These are phyloP conservation scores for Drepana falcataria DNA, from an alignment of 2,888 invertebrate species.

Conservation along the genomic window DNA sequence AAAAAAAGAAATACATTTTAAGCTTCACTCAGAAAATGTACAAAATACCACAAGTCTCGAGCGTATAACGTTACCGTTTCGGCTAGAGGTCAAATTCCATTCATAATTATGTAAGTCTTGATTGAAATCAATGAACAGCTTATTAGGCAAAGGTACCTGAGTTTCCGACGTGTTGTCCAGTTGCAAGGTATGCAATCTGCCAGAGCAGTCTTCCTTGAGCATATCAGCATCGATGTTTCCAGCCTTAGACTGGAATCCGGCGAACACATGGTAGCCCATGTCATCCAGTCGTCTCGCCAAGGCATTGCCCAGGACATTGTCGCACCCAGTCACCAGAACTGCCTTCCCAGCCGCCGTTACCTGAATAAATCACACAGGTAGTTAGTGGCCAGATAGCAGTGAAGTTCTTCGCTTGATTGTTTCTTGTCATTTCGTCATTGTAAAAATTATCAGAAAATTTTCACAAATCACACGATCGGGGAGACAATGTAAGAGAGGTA, in stretches of 20 bases:
- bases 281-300: conserved; percentile 89
- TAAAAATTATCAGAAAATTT: too few relatives aligned
- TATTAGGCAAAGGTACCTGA: conserved; percentile 55
- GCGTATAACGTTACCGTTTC: too few relatives aligned
- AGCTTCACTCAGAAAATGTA: too few relatives aligned
- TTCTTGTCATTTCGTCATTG: too few relatives aligned
- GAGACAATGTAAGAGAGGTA: too few relatives aligned
- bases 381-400: too few relatives aligned
- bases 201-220: conserved; percentile 88
- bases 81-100: too few relatives aligned
- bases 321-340: conserved; percentile 91
- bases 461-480: too few relatives aligned
- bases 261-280: conserved; percentile 92
- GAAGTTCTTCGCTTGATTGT: too few relatives aligned
- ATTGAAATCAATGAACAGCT: neutral
- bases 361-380: conserved; percentile 56
- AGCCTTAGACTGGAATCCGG: conserved; percentile 85
- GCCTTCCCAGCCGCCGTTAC: conserved; percentile 90
- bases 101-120: too few relatives aligned
- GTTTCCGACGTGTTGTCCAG: conserved; percentile 90
- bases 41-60: too few relatives aligned
- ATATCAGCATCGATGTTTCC: conserved; percentile 85
- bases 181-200: conserved; percentile 84
- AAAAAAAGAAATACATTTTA: too few relatives aligned
- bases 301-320: conserved; percentile 85